These are phyloP conservation scores for Myotis yumanensis DNA, from an alignment of 2,113 vertebrate genomes.

Conservation along the genomic window DNA sequence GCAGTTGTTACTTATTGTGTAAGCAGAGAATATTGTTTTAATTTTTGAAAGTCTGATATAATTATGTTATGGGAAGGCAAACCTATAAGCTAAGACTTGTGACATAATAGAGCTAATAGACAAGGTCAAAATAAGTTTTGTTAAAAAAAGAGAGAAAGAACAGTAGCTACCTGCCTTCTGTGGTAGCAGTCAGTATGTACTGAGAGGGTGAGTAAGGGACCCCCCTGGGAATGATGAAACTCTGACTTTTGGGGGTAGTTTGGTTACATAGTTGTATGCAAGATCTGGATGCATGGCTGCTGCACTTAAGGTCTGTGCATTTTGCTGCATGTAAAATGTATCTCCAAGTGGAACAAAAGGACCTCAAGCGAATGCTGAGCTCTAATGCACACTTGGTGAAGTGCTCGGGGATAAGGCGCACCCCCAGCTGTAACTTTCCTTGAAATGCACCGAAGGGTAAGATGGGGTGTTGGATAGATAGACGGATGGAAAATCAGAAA, in stretches of 20 bases:
- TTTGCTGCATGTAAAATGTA: background rate
- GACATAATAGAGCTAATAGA: background rate
- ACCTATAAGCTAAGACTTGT: background rate
- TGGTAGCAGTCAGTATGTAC: background rate
- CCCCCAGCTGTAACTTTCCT: background rate
- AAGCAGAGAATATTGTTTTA: slow-evolving; percentile 38
- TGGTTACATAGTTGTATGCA: background rate
- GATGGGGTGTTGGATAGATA: background rate
- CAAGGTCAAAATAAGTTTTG: background rate
- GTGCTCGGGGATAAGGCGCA: background rate
- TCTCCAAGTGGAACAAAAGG: background rate
- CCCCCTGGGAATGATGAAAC: background rate
- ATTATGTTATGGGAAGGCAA: slow-evolving; percentile 10
- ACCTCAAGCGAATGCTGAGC: background rate
- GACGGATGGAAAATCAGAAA: background rate
- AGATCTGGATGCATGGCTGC: background rate
- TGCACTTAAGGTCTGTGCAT: background rate
- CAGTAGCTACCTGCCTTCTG: background rate
- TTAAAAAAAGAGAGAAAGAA: background rate
- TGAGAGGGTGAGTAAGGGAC: background rate
- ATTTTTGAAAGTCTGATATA: slow-evolving; percentile 31
- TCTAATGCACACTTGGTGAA: background rate
- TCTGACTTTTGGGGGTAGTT: background rate
- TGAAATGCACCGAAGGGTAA: background rate
- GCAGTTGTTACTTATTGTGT: background rate